phyloP scores from a whole-genome alignment of 2,113 vertebrate species.

The Spermophilus dauricus region DNA sequence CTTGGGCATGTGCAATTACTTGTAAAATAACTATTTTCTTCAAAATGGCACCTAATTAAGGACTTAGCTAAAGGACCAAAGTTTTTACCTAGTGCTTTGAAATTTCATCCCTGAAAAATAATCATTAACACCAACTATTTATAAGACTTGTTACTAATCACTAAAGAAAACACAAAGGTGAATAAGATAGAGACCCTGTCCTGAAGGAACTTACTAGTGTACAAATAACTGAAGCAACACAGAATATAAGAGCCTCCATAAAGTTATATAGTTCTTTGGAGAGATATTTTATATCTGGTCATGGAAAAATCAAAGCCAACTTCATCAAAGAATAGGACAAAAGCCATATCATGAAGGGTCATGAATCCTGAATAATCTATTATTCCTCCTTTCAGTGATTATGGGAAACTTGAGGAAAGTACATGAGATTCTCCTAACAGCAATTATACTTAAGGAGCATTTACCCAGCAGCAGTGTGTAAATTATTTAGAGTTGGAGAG shows the following conservation, averaged over 20 bases:
- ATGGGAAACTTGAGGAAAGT: not conserved
- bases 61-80: not conserved
- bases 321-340: conserved; percentile 10
- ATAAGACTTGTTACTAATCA: conserved; percentile 30
- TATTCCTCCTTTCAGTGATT: not conserved
- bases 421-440: not conserved
- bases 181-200: not conserved
- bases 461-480: not conserved
- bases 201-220: not conserved
- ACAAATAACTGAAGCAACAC: not conserved
- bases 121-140: conserved; percentile 24
- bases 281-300: not conserved
- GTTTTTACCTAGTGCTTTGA: not conserved
- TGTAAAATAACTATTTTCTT: conserved; percentile 53
- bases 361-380: conserved; percentile 1
- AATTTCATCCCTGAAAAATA: conserved; percentile 40
- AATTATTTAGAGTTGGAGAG: not conserved
- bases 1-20: conserved; percentile 20
- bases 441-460: conserved; percentile 20
- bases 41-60: conserved; percentile 57
- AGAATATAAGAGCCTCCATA: not conserved
- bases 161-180: conserved; percentile 29
- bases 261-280: not conserved
- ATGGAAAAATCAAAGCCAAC: not conserved
- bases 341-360: not conserved